Evolutionary conservation across 2,113 vertebrate genomes (phyloP).

Genomic region (Pristiophorus japonicus): DNA sequence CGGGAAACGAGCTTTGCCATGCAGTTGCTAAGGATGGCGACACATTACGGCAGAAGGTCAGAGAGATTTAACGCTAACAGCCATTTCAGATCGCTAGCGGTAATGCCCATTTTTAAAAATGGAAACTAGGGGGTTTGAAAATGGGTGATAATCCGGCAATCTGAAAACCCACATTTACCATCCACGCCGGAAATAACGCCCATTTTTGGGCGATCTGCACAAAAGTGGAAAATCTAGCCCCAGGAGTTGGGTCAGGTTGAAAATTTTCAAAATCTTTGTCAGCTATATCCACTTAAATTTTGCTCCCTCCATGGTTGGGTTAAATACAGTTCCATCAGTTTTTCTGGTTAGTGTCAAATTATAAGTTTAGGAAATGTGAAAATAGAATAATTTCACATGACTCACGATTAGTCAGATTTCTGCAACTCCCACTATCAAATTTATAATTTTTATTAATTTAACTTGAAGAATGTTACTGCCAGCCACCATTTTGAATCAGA

Average conservation of each 20-base stretch:
- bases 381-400: not conserved
- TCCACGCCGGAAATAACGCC: too few species aligned
- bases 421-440: not conserved
- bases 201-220: too few species aligned
- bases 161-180: too few species aligned
- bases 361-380: not conserved
- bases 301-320: not conserved
- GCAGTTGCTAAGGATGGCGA: too few species aligned
- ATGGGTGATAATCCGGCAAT: too few species aligned
- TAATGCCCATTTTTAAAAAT: too few species aligned
- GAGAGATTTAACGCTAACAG: too few species aligned
- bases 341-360: not conserved
- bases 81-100: too few species aligned
- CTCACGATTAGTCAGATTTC: not conserved
- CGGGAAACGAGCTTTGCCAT: too few species aligned
- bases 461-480: not conserved
- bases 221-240: too few species aligned
- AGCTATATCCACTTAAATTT: not conserved
- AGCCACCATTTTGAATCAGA: not conserved
- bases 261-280: not conserved
- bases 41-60: too few species aligned
- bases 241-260: not conserved
- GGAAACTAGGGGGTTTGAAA: too few species aligned
- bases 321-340: not conserved
- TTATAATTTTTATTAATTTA: not conserved